Evolutionary conservation across 2,888 invertebrate genomes (phyloP).

Genomic region (Tolmerus cingulatus): DNA sequence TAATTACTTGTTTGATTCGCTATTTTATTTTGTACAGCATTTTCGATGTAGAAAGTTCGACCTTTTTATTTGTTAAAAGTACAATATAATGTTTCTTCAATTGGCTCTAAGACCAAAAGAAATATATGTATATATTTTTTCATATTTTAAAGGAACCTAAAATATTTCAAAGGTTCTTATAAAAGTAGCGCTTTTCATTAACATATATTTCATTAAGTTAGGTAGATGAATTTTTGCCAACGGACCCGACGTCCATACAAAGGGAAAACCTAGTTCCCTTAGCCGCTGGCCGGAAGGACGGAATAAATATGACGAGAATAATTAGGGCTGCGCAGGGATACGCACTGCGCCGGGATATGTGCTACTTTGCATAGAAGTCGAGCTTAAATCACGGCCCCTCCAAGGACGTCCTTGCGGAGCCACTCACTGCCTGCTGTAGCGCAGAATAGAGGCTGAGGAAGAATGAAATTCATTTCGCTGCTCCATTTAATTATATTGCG

Average conservation of each 20-base stretch:
- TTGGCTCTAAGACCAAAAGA: background rate
- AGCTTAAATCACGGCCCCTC: constrained; percentile 10
- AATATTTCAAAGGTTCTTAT: background rate
- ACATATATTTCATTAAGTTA: background rate
- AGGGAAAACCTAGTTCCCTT: background rate
- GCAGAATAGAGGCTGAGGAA: background rate
- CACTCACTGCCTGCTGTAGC: background rate
- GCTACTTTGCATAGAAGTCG: constrained; percentile 7
- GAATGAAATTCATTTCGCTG: constrained; percentile 24
- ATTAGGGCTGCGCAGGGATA: background rate
- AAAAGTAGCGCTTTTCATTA: background rate
- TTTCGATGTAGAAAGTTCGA: no score
- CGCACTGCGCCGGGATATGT: background rate
- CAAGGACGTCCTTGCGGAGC: constrained; percentile 24
- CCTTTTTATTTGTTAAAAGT: background rate
- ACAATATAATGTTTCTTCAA: background rate
- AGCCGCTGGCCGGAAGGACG: background rate
- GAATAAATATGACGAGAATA: background rate
- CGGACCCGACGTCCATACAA: background rate
- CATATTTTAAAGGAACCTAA: background rate
- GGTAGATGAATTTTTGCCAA: background rate
- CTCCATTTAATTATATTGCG: constrained; percentile 26
- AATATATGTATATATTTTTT: background rate
- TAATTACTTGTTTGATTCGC: background rate
- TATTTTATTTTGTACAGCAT: background rate